Conservation (phyloP, 2,113 vertebrate genomes). For the Baryphthengus martii region DNA sequence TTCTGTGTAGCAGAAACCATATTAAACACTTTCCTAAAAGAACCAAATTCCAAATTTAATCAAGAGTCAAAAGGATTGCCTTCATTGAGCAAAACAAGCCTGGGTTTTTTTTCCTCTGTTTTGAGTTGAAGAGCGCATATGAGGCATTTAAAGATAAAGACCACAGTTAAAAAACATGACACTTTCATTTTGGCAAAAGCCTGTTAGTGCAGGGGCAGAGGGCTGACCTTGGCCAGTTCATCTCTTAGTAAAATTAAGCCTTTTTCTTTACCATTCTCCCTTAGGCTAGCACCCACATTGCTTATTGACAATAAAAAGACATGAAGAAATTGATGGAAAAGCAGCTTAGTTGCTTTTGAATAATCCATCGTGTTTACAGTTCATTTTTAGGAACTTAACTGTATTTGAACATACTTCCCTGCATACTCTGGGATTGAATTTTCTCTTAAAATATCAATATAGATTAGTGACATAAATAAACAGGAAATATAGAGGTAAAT, state of each 20-base stretch:
- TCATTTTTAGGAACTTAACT: background rate
- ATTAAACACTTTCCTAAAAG: background rate
- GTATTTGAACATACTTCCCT: background rate
- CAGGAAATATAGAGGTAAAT: background rate
- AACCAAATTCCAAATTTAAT: background rate
- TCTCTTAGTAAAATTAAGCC: background rate
- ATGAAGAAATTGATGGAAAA: background rate
- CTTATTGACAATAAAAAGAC: background rate
- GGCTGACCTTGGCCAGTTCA: background rate
- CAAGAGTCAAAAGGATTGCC: background rate
- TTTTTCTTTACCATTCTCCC: background rate
- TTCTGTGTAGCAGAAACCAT: background rate
- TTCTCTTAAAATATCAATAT: background rate
- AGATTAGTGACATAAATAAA: background rate
- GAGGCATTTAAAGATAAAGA: background rate
- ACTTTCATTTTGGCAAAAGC: background rate
- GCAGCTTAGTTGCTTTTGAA: background rate
- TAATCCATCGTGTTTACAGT: background rate
- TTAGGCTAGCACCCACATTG: background rate
- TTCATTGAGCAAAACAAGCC: background rate
- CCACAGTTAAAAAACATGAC: background rate
- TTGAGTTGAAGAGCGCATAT: background rate
- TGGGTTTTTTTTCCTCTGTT: background rate
- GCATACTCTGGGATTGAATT: background rate
- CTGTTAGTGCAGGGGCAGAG: background rate